Evolutionary conservation across 1,140 invertebrate species (phyloP), one percentile per base, ranked within the genome.

Genomic region (Bicyclus anynana): DNA sequence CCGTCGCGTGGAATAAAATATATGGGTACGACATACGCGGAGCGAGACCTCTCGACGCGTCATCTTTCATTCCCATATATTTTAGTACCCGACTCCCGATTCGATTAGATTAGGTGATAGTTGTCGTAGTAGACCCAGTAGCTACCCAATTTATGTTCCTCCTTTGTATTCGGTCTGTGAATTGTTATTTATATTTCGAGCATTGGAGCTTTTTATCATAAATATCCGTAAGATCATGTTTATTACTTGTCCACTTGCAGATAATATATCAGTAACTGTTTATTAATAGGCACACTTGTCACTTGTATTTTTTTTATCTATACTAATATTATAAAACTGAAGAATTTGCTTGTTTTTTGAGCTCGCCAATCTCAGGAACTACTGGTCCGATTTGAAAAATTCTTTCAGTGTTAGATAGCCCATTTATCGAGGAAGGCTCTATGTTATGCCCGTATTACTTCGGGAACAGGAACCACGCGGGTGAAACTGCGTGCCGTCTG

Each of bases 51-150:
- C 67, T 72, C 65, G 62, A 72, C 71, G 61, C 58, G 72, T 70
- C 72, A 68, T 72, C 65, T 72, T 70, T 68, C 72, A 74, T 72
- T 58, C 69, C 53, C 65, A 66, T 66, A 67, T 70, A 73, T 71
- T 67, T 66, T 62, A 51, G 53, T 68, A 67, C 53, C 59, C 35
- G 67, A 64, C 67, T 52, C 63, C 37, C 60, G 69, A 70, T 72
- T 72, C 67, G 65, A 70, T 70, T 72, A 70, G 62, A 74, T 74
- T 65, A 65, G 72, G 60, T 64, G 56, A 74, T 70, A 70, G 67
- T 72, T 66, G 59, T 72, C 62, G 62, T 59, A 63, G 50, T 26
- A 58, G 48, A 53, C 44, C 62, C 63, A 44, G 50, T 62, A 59
- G 59, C 26, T 62, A 63, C 61, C 63, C 65, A 68, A 68, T 74